phyloP scores from a whole-genome alignment of 35 echinoderm and acorn worm species.

The Stichopus chloronotus region DNA sequence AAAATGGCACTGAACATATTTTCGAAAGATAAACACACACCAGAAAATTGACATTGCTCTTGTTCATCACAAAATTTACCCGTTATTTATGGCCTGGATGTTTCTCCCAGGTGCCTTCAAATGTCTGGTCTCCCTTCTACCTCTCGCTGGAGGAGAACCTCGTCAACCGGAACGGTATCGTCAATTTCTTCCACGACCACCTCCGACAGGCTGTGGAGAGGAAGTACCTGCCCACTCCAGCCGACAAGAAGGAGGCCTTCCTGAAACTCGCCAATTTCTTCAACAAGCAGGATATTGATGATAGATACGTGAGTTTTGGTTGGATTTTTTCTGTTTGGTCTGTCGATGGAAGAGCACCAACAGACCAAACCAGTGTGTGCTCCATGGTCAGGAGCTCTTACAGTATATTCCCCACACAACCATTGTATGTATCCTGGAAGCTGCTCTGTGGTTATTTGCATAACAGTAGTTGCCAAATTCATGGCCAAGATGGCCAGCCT shows the following conservation, averaged over 20 bases:
- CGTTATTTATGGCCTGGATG: background rate
- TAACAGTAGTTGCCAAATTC: too few species aligned
- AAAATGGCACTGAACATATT: too few species aligned
- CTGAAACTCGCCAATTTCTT: slow-evolving; percentile 80
- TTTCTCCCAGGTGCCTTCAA: slow-evolving; percentile 63
- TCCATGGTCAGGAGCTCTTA: too few species aligned
- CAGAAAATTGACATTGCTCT: too few species aligned
- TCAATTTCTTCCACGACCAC: slow-evolving; percentile 98
- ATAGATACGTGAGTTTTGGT: slow-evolving; percentile 81
- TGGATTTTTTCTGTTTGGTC: background rate
- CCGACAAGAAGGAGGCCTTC: slow-evolving; percentile 67
- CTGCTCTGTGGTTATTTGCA: too few species aligned
- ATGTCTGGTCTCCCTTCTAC: slow-evolving; percentile 89
- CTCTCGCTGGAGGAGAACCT: slow-evolving; percentile 92
- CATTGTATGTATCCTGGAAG: too few species aligned
- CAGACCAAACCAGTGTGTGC: too few species aligned
- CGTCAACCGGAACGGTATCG: slow-evolving; percentile 85
- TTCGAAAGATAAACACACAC: background rate
- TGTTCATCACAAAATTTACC: background rate
- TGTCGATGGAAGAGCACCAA: too few species aligned
- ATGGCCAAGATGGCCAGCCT: too few species aligned
- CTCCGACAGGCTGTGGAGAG: slow-evolving; percentile 87
- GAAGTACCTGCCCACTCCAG: slow-evolving; percentile 77
- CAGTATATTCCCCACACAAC: too few species aligned
- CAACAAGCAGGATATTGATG: slow-evolving; percentile 76